These are phyloP conservation scores for Apamea monoglypha DNA, from an alignment of 2,888 invertebrate genomes.

Conservation along the genomic window DNA sequence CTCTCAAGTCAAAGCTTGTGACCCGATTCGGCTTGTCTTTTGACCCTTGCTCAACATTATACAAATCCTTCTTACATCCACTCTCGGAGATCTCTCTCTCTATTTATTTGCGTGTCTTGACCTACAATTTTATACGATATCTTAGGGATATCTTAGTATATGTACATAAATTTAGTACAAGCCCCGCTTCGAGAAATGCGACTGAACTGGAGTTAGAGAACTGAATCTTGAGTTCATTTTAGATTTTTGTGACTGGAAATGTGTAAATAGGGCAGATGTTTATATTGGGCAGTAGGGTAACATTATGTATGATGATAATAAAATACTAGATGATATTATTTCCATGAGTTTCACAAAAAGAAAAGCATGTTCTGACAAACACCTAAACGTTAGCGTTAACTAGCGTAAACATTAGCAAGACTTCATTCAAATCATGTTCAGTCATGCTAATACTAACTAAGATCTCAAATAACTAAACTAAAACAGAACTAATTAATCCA, in stretches of 20 bases:
- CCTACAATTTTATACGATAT: constrained; percentile 76
- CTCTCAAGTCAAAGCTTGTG: constrained; percentile 72
- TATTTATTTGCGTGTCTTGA: constrained; percentile 78
- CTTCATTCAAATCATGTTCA: background rate
- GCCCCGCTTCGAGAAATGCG: constrained; percentile 60
- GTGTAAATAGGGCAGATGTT: constrained; percentile 15
- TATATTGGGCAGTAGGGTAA: constrained; percentile 18
- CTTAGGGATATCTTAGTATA: constrained; percentile 69
- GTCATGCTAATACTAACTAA: background rate
- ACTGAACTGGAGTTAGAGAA: constrained; percentile 61
- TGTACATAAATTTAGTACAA: constrained; percentile 73
- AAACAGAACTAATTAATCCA: constrained; percentile 5
- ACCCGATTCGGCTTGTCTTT: constrained; percentile 74
- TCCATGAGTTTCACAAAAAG: background rate
- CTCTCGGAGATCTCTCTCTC: no score
- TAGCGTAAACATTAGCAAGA: background rate
- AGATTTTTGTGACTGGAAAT: constrained; percentile 50
- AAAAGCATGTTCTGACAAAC: background rate
- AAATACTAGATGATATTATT: background rate
- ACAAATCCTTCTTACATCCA: constrained; percentile 78
- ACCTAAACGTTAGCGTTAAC: no score
- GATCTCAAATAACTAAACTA: constrained; percentile 14
- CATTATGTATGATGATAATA: background rate
- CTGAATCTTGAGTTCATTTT: constrained; percentile 64
- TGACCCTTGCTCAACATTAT: constrained; percentile 77